These are phyloP conservation scores for Yoshiicerus persimilis DNA, from an alignment of 1,140 invertebrate species.

Conservation along the genomic window DNA sequence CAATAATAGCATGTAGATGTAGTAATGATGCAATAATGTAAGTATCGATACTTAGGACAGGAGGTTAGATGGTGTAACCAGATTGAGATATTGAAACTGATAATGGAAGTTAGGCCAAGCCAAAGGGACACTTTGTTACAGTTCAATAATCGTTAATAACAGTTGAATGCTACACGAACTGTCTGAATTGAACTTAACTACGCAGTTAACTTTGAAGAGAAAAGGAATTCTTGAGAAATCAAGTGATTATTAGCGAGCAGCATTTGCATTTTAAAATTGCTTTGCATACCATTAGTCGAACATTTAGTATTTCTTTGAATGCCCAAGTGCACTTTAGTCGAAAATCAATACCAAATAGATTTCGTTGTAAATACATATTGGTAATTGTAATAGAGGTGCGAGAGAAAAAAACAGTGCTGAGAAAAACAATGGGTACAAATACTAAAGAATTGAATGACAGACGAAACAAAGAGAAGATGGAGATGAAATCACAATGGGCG, in stretches of 20 bases:
- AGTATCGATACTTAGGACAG: background rate
- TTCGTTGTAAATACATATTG: background rate
- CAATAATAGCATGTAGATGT: background rate
- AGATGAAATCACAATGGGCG: background rate
- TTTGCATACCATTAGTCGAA: background rate
- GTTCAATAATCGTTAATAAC: conserved; percentile 11
- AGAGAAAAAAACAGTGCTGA: background rate
- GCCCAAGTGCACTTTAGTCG: background rate
- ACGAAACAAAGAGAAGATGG: background rate
- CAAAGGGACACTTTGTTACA: background rate
- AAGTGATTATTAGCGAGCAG: background rate
- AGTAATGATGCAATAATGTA: background rate
- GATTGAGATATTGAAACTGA: background rate
- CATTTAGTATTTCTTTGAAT: conserved; percentile 1
- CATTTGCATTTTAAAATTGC: background rate
- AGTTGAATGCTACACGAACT: background rate
- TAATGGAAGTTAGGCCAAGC: background rate
- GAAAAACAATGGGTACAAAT: background rate
- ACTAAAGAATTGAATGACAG: too few relatives aligned
- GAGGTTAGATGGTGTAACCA: background rate
- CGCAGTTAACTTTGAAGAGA: background rate
- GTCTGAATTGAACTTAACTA: background rate
- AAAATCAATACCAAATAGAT: background rate
- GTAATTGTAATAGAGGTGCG: background rate
- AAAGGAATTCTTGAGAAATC: background rate